Evolutionary conservation across 2,797 vertebrate genomes (phyloP), one percentile per base, ranked within the genome.

Genomic region (Carapus acus): DNA sequence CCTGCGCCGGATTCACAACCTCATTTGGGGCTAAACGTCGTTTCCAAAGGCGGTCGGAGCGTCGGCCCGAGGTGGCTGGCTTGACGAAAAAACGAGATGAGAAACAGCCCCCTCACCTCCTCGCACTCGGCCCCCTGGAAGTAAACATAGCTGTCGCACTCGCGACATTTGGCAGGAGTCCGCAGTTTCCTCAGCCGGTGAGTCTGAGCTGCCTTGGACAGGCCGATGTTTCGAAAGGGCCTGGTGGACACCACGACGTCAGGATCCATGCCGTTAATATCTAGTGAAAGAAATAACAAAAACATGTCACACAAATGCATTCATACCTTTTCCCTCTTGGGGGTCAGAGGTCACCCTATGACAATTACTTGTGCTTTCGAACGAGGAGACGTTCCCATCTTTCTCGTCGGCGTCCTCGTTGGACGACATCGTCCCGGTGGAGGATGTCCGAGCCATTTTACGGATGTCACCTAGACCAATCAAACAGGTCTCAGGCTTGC

Each of bases 101-200:
- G 38, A n/a, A 50, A 40, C 8, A 23, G 42, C 16, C 22, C 22
- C n/a, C 80, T 83, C 68, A 95, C 96, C 91, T 98, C 94, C 78
- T 99, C 95, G 0, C 96, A 98, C 67, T 98, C 96, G 0, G 93
- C 96, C 0, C 96, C 96, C 74, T 97, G 96, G 85, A 99, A 98
- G 78, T 98, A 98, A 33, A 98, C 95, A 0, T 98, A 98, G 82
- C 93, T 98, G 85, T 96, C 96, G 57, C 96, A 99, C 55, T 98
- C 96, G 1, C 96, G 87, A 43, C 96, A 99, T 58, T 97, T 97
- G 6, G 96, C 81, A 0, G 96, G 95, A 0, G 94, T 76, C 0
- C 96, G 90, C 15, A 98, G 88, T 78, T 97, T 98, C 29, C 94
- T 87, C 14, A 98, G 85, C 18, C 90, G 83, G 62, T 98, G 96